phyloP scores from a whole-genome alignment of 2,113 vertebrate genomes.

The Puntigrus tetrazona region DNA sequence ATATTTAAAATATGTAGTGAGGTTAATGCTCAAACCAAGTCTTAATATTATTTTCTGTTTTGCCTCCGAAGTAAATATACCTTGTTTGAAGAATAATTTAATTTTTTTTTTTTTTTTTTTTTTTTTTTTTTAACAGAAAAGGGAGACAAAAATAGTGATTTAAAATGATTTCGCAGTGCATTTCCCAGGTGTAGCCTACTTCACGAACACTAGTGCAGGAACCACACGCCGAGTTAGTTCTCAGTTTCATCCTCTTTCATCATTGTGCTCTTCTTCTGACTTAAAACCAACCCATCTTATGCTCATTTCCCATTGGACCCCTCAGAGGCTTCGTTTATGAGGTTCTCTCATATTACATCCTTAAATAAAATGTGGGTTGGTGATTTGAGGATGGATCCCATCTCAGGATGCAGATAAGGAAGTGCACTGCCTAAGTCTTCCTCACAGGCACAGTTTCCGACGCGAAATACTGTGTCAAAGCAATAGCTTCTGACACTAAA shows the following conservation, averaged over 20 bases:
- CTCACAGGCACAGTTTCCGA: slow-evolving; percentile 36
- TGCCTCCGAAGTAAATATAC: neutral
- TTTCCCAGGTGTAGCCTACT: slow-evolving; percentile 26
- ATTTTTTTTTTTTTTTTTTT: neutral
- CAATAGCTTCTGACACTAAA: neutral
- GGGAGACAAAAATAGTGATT: slow-evolving; percentile 9
- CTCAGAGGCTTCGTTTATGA: slow-evolving; percentile 51
- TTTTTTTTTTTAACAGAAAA: neutral
- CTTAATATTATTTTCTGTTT: neutral
- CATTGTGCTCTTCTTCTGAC: slow-evolving; percentile 56
- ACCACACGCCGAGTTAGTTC: slow-evolving; percentile 32
- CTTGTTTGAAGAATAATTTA: neutral
- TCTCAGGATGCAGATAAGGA: slow-evolving; percentile 23
- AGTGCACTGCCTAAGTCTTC: neutral
- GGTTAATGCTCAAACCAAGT: neutral
- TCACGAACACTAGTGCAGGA: slow-evolving; percentile 19
- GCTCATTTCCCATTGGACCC: slow-evolving; percentile 49
- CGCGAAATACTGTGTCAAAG: slow-evolving; percentile 5
- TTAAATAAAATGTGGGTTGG: slow-evolving; percentile 59
- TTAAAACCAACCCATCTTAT: slow-evolving; percentile 35
- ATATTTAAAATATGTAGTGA: neutral
- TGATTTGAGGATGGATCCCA: slow-evolving; percentile 49
- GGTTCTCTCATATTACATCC: slow-evolving; percentile 46
- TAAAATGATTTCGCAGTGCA: slow-evolving; percentile 11
- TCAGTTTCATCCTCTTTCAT: slow-evolving; percentile 70